Percentiles rank a stretch among this genome's conserved stretches.
These are phyloP conservation scores for fruit fly (Drosophila melanogaster) DNA, from an alignment of 1,140 invertebrate species.

Conservation along the genomic window Release_6_plus_ISO1_MT NC_004354.4:16090001-16090500, in stretches of 20 bases:
- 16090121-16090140: conserved; percentile 31
- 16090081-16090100: conserved; percentile 1
- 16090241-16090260: conserved; percentile 4
- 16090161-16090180: conserved; percentile 26
- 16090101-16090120: conserved; percentile 10
- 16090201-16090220: neutral
- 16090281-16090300: conserved; percentile 2
- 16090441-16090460: neutral
- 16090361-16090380: neutral
- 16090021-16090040: conserved; percentile 20
- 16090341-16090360: too few relatives aligned
- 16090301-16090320: neutral
- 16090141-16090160: conserved; percentile 1
- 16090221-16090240: conserved; percentile 6
- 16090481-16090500: conserved; percentile 25
- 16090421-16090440: neutral
- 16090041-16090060: conserved; percentile 1
- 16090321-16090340: too few relatives aligned
- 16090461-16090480: neutral
- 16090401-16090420: neutral
- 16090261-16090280: conserved; percentile 2
- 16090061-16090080: conserved; percentile 6
- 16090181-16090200: neutral
- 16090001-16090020: conserved; percentile 21
- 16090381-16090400: neutral